Evolutionary conservation across 2,797 vertebrate genomes (phyloP).

Genomic region (Crenichthys baileyi): DNA sequence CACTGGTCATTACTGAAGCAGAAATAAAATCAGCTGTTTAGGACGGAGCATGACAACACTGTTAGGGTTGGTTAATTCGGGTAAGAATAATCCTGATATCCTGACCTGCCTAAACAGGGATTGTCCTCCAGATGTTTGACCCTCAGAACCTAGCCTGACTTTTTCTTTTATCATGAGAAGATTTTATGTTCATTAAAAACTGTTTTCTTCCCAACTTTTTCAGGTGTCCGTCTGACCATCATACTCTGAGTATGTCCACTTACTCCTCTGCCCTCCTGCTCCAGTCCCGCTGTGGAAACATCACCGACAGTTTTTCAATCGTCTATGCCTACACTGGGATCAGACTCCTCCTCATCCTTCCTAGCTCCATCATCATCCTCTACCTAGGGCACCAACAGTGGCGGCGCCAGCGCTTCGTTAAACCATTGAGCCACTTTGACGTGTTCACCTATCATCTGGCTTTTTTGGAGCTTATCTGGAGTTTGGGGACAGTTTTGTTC

Average conservation of each 20-base stretch:
- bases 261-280: background rate
- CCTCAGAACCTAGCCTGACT: background rate
- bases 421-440: conserved; percentile 14
- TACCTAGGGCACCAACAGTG: background rate
- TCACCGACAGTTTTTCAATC: background rate
- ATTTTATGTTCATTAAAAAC: background rate
- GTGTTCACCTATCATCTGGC: conserved; percentile 26
- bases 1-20: too few species aligned
- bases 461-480: conserved; percentile 8
- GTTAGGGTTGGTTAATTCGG: too few species aligned
- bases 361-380: conserved; percentile 15
- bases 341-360: background rate
- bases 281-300: background rate
- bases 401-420: background rate
- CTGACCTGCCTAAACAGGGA: background rate
- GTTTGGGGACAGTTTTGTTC: rapidly evolving
- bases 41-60: too few species aligned
- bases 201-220: background rate
- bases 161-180: background rate
- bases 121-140: background rate
- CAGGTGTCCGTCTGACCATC: background rate
- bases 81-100: background rate
- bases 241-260: background rate
- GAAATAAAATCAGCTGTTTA: too few species aligned
- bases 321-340: background rate